Conservation (phyloP, 2,797 vertebrate species). For the Lacerta agilis region DNA sequence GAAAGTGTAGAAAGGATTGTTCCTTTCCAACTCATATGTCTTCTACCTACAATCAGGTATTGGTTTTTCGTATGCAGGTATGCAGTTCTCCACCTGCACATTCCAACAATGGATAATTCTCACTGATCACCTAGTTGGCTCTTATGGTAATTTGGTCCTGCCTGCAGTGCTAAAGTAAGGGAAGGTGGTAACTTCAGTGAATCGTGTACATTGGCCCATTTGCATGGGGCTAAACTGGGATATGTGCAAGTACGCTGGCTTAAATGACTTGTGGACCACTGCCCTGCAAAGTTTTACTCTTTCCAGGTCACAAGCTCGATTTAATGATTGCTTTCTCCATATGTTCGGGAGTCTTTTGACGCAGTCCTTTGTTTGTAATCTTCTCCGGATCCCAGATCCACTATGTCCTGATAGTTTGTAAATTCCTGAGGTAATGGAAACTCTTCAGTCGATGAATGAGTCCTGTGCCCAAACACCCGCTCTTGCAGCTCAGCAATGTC, state of each 20-base stretch:
- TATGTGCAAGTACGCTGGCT: constrained; percentile 6
- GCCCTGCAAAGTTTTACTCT: constrained; percentile 56
- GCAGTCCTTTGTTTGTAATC: constrained; percentile 81
- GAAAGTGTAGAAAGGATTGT: background rate
- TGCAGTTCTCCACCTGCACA: background rate
- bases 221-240: background rate
- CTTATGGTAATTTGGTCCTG: background rate
- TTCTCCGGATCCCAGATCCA: constrained; percentile 91
- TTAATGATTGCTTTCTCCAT: constrained; percentile 79
- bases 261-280: constrained; percentile 34
- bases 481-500: constrained; percentile 93
- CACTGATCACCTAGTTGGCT: background rate
- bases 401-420: constrained; percentile 83
- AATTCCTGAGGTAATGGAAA: constrained; percentile 85
- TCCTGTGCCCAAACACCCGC: constrained; percentile 85
- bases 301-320: background rate
- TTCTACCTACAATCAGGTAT: background rate
- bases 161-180: background rate
- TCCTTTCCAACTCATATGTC: background rate
- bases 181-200: background rate
- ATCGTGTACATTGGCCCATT: background rate
- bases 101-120: background rate
- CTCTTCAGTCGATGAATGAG: constrained; percentile 84
- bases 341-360: constrained; percentile 79
- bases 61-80: background rate